These are phyloP conservation scores for Phainopepla nitens DNA, from an alignment of 2,113 vertebrate genomes.

Conservation along the genomic window DNA sequence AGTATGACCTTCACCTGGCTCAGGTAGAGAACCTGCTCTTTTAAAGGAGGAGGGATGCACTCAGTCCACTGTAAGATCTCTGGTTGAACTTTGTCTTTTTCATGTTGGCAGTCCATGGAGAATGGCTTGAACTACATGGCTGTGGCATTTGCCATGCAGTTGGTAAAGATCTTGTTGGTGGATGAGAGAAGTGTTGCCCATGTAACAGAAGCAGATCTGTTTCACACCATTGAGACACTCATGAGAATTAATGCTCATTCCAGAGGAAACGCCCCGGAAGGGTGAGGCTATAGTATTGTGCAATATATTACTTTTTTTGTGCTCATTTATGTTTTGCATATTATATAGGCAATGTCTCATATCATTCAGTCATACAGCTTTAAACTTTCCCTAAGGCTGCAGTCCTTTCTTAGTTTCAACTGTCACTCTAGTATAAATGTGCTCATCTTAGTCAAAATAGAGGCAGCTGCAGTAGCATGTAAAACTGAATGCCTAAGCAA, in stretches of 20 bases:
- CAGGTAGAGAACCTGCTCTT: conserved; percentile 77
- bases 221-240: conserved; percentile 97
- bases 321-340: background rate
- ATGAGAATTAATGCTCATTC: conserved; percentile 99
- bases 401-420: background rate
- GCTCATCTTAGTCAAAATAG: background rate
- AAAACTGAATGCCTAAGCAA: background rate
- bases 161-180: conserved; percentile 95
- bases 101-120: conserved; percentile 88
- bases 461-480: background rate
- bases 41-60: background rate
- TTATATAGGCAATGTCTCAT: background rate
- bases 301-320: background rate
- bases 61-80: background rate
- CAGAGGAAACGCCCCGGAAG: conserved; percentile 95
- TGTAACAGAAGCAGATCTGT: conserved; percentile 95
- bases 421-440: background rate
- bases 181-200: conserved; percentile 95
- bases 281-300: conserved; percentile 73
- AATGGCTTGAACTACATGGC: conserved; percentile 99
- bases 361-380: background rate
- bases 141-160: conserved; percentile 96
- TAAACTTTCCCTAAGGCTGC: background rate
- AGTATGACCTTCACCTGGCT: conserved; percentile 95
- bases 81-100: background rate